A percentile compares a stretch with the other conserved stretches of the same genome.
phyloP scores from a whole-genome alignment of 2,888 invertebrate genomes.

The Automeris io region DNA sequence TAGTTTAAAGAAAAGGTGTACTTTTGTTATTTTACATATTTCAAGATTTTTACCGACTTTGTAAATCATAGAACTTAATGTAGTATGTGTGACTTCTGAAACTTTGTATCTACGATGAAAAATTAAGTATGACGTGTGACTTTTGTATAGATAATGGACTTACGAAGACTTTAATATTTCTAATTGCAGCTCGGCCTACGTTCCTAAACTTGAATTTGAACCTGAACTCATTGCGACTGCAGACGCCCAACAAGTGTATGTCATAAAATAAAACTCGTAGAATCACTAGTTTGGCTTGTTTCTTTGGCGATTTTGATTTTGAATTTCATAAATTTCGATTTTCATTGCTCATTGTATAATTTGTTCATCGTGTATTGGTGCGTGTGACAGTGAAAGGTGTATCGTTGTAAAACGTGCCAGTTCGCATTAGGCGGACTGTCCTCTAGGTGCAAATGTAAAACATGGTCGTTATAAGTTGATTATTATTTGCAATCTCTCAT shows the following conservation, averaged over 20 bases:
- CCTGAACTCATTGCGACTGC: constrained; percentile 92
- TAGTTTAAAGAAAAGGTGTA: no score
- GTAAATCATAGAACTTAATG: no score
- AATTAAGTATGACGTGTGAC: background rate
- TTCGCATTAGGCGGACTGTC: constrained; percentile 16
- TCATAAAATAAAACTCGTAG: constrained; percentile 63
- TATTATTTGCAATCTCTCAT: constrained; percentile 40
- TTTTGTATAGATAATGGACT: background rate
- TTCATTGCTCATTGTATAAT: constrained; percentile 27
- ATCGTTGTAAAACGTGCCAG: constrained; percentile 5
- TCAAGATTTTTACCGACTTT: no score
- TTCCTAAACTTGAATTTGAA: constrained; percentile 98
- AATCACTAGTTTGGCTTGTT: constrained; percentile 67
- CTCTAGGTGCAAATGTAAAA: constrained; percentile 18
- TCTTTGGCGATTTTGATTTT: constrained; percentile 27
- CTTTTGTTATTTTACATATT: no score
- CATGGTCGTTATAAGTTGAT: constrained; percentile 18
- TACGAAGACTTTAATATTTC: constrained; percentile 42
- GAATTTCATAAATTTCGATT: constrained; percentile 25
- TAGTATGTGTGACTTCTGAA: background rate
- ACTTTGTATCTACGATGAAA: background rate
- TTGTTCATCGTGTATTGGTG: constrained; percentile 25
- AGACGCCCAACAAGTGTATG: constrained; percentile 94
- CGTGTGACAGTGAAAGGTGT: constrained; percentile 9
- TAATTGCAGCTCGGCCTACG: constrained; percentile 97